Conservation (phyloP, 2,888 invertebrate genomes). For the Melipona beecheii region DNA sequence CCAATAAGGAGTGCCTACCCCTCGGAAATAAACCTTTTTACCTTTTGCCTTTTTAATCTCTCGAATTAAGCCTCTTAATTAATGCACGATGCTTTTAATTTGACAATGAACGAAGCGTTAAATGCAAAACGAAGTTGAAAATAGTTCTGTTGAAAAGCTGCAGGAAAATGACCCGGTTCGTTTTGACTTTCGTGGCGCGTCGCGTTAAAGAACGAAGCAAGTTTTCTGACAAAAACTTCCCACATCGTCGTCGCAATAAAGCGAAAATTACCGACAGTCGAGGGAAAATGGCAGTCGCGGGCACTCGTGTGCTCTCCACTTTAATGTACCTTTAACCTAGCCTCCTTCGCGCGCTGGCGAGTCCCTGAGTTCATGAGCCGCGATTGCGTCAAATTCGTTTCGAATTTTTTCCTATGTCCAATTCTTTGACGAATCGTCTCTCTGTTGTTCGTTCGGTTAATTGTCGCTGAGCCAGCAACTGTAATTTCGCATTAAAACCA, state of each 20-base stretch:
- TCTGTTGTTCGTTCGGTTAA: background rate
- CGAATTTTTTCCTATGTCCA: conserved; percentile 9
- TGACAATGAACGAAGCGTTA: background rate
- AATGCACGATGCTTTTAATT: no score
- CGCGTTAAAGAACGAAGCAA: background rate
- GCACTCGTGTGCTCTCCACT: conserved; percentile 32
- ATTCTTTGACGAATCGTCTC: background rate
- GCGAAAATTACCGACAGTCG: conserved; percentile 41
- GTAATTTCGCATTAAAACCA: background rate
- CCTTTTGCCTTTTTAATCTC: background rate
- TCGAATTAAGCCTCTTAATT: background rate
- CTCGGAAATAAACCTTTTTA: background rate
- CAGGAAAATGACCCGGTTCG: background rate
- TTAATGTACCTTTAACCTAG: conserved; percentile 52
- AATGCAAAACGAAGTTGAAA: background rate
- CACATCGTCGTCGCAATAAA: conserved; percentile 16
- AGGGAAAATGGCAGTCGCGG: conserved; percentile 39
- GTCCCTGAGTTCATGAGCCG: conserved; percentile 19
- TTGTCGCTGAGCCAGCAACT: conserved; percentile 14
- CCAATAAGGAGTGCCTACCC: background rate
- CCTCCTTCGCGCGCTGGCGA: background rate
- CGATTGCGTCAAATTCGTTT: conserved; percentile 12
- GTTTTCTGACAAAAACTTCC: conserved; percentile 24
- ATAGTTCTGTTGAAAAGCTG: background rate
- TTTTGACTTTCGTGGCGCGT: background rate